phyloP scores from a whole-genome alignment of 2,888 invertebrate species.

The Eilema griseolum region DNA sequence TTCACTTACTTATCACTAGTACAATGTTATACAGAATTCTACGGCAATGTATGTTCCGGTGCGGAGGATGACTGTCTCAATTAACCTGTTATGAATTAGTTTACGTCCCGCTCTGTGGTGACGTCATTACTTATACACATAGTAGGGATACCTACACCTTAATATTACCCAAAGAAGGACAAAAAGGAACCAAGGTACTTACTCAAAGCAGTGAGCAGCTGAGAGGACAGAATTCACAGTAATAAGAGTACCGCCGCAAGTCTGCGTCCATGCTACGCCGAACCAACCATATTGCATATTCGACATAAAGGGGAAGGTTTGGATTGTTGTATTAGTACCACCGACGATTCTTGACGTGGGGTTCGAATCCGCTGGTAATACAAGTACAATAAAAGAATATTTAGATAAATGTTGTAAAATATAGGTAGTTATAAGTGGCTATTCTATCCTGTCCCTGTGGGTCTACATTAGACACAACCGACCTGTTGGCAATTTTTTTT shows the following conservation, averaged over 20 bases:
- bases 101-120: too few relatives aligned
- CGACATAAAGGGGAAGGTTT: slow-evolving; percentile 1
- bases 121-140: too few relatives aligned
- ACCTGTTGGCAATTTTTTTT: too few relatives aligned
- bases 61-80: too few relatives aligned
- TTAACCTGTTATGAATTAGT: too few relatives aligned
- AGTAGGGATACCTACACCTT: too few relatives aligned
- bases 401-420: background rate
- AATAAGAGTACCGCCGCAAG: slow-evolving; percentile 4
- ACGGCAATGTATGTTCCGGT: too few relatives aligned
- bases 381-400: background rate
- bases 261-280: slow-evolving; percentile 2
- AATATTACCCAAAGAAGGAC: background rate
- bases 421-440: too few relatives aligned
- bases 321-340: background rate
- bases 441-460: too few relatives aligned
- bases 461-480: too few relatives aligned
- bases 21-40: too few relatives aligned
- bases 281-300: slow-evolving; percentile 10
- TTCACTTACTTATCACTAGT: too few relatives aligned
- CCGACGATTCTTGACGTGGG: background rate
- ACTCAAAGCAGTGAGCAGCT: slow-evolving; percentile 22
- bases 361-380: background rate
- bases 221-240: slow-evolving; percentile 7
- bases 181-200: background rate